phyloP scores from a whole-genome alignment of 2,113 vertebrate species.

The Australoheros scitulus region DNA sequence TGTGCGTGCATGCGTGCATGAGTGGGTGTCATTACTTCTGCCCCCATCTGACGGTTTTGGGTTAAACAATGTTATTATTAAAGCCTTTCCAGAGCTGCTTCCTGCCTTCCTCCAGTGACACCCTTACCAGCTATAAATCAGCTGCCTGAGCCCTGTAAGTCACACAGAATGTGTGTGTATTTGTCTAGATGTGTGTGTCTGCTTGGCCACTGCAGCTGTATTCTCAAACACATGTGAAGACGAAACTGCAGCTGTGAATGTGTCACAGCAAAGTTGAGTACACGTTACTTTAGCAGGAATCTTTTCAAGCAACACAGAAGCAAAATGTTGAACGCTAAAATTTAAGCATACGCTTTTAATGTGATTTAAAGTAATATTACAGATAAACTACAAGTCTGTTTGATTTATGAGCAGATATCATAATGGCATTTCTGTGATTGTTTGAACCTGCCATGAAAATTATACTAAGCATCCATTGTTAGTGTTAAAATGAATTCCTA shows the following conservation, averaged over 20 bases:
- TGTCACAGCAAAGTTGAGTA: conserved; percentile 16
- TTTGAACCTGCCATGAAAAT: not conserved
- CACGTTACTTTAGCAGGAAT: not conserved
- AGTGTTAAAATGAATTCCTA: conserved; percentile 20
- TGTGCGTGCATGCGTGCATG: not conserved
- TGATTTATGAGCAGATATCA: not conserved
- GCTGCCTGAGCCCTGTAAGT: conserved; percentile 65
- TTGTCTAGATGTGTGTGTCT: conserved; percentile 2
- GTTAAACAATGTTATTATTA: conserved; percentile 81
- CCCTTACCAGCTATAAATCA: conserved; percentile 78
- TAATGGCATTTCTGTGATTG: not conserved
- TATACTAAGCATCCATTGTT: conserved; percentile 3
- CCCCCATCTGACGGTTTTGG: conserved; percentile 75
- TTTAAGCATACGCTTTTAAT: conserved; percentile 18
- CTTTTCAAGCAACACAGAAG: conserved; percentile 15
- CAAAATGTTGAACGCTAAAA: conserved; percentile 31
- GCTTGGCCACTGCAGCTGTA: conserved; percentile 47
- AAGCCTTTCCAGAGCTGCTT: conserved; percentile 68
- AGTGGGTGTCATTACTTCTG: conserved; percentile 68
- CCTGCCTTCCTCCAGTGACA: conserved; percentile 57
- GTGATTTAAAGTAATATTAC: not conserved
- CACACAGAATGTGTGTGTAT: conserved; percentile 42
- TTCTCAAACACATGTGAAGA: conserved; percentile 27
- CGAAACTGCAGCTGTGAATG: conserved; percentile 41
- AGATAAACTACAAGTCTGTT: not conserved